These are phyloP conservation scores for Tetragnatha versicolor DNA, from an alignment of 1,140 invertebrate species.

Conservation along the genomic window DNA sequence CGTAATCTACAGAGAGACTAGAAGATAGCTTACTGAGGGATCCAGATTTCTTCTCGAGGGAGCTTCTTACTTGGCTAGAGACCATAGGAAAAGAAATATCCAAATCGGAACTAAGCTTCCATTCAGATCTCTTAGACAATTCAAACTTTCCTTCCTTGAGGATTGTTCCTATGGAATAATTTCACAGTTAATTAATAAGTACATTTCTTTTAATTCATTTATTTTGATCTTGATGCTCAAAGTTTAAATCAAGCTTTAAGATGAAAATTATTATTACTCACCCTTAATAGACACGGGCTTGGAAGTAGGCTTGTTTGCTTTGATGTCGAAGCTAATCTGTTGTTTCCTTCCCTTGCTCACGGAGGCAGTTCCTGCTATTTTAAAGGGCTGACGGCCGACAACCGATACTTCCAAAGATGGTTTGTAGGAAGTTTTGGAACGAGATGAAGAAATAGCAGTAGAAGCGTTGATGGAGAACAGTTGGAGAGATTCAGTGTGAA, in stretches of 20 bases:
- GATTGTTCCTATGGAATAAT: conserved; percentile 36
- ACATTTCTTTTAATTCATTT: background rate
- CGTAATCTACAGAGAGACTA: conserved; percentile 8
- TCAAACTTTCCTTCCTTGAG: conserved; percentile 29
- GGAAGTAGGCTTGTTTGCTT: conserved; percentile 9
- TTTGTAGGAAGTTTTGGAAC: background rate
- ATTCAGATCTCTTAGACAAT: conserved; percentile 15
- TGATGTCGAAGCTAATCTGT: conserved; percentile 8
- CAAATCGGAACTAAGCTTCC: conserved; percentile 42
- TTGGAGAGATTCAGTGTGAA: background rate
- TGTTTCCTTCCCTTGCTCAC: conserved; percentile 37
- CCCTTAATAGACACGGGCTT: conserved; percentile 10
- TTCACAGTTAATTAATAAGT: background rate
- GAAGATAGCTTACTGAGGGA: background rate
- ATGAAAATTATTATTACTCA: background rate
- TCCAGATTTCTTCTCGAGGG: conserved; percentile 17
- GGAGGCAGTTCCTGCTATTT: background rate
- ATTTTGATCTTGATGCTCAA: background rate
- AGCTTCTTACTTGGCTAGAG: background rate
- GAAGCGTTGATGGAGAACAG: background rate
- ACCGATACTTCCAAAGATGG: background rate
- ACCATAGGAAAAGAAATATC: background rate
- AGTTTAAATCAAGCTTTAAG: background rate
- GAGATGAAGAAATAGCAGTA: background rate
- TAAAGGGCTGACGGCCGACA: background rate